These are phyloP conservation scores for Nephrotoma guestfalica DNA, from an alignment of 2,888 invertebrate species.

Conservation along the genomic window DNA sequence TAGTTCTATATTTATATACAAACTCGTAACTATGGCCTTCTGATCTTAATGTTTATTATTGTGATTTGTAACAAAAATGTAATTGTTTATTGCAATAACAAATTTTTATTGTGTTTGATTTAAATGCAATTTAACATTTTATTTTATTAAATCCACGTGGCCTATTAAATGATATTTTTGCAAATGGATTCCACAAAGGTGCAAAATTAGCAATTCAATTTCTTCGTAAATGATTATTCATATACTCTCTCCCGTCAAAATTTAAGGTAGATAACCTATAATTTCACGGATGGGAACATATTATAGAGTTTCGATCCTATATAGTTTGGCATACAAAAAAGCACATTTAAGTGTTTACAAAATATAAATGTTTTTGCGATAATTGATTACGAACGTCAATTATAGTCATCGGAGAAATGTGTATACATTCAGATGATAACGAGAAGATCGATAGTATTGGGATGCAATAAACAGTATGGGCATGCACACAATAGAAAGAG, in stretches of 20 bases:
- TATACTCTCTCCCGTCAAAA: too few relatives aligned
- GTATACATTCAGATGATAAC: not conserved
- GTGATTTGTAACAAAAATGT: not conserved
- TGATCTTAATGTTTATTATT: not conserved
- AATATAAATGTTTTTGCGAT: not conserved
- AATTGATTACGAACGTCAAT: not conserved
- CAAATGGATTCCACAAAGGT: not conserved
- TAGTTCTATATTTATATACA: not conserved
- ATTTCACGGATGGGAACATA: not conserved
- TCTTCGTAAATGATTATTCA: too few relatives aligned
- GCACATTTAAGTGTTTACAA: not conserved
- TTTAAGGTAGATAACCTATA: not conserved
- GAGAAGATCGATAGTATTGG: not conserved
- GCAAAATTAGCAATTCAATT: not conserved
- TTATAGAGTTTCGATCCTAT: not conserved
- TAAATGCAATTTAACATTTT: not conserved
- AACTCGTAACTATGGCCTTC: not conserved
- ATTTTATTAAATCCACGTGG: not conserved
- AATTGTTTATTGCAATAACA: not conserved
- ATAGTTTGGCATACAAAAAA: not conserved
- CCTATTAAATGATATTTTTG: not conserved
- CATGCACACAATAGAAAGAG: not conserved
- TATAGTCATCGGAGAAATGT: not conserved
- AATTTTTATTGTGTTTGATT: not conserved
- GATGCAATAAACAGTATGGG: not conserved